Evolutionary conservation across 2,797 vertebrate genomes (phyloP).

Genomic region (Moxostoma hubbsi): DNA sequence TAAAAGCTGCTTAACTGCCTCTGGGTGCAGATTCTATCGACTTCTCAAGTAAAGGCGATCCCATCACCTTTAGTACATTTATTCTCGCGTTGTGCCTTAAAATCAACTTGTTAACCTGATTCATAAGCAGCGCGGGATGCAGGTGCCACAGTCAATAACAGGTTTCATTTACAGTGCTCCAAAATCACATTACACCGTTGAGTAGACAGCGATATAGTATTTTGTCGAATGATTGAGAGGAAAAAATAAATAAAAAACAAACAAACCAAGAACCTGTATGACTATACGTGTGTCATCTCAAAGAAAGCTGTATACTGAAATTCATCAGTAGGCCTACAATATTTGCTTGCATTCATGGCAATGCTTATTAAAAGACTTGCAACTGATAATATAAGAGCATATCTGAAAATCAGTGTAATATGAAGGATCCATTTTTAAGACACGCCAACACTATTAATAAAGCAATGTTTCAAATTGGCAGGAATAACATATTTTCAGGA

Average conservation of each 20-base stretch:
- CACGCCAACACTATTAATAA: conserved; percentile 79
- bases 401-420: conserved; percentile 64
- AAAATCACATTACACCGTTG: conserved; percentile 24
- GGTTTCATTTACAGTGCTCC: conserved; percentile 40
- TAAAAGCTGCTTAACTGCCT: conserved; percentile 78
- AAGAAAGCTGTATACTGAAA: background rate
- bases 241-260: background rate
- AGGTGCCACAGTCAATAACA: conserved; percentile 49
- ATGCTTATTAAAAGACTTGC: conserved; percentile 18
- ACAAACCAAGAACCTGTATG: background rate
- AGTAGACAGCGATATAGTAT: background rate
- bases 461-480: conserved; percentile 70
- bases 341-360: background rate
- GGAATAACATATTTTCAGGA: conserved; percentile 78
- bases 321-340: background rate
- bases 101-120: conserved; percentile 75
- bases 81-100: conserved; percentile 72
- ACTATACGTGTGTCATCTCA: background rate
- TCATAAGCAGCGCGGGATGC: conserved; percentile 54
- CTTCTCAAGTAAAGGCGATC: conserved; percentile 68
- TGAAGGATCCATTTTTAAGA: conserved; percentile 70
- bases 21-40: conserved; percentile 65
- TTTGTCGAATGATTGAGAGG: background rate
- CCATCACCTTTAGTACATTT: conserved; percentile 80
- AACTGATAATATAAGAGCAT: conserved; percentile 62